A percentile compares a stretch with the other conserved stretches of the same genome.
These are phyloP conservation scores for Halcyon malimbica DNA, from an alignment of 2,113 vertebrate species.

Conservation along the genomic window DNA sequence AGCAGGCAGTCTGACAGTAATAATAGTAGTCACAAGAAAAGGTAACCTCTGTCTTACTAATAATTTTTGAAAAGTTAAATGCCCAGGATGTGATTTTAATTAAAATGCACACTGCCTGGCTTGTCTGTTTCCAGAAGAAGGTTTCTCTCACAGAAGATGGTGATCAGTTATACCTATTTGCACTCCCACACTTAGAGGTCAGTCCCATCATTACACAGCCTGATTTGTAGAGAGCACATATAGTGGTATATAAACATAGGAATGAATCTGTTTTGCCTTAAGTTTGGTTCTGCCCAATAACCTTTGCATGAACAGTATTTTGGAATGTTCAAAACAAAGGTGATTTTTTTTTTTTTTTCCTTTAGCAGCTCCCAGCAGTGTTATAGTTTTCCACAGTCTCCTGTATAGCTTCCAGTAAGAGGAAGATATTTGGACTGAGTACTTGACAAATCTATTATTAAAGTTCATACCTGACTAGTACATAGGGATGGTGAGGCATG, in stretches of 20 bases:
- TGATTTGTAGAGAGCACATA: neutral
- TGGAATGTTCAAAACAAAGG: neutral
- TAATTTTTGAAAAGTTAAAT: conserved; percentile 84
- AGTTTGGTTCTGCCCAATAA: neutral
- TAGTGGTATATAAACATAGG: neutral
- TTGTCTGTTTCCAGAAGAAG: conserved; percentile 60
- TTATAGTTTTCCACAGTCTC: neutral
- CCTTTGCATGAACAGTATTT: neutral
- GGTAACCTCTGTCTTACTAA: conserved; percentile 77
- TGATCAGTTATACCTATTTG: conserved; percentile 19
- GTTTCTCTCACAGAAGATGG: conserved; percentile 20
- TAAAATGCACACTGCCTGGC: conserved; percentile 73
- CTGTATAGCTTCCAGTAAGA: neutral
- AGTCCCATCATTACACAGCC: conserved; percentile 16
- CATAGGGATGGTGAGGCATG: neutral
- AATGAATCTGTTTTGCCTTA: neutral
- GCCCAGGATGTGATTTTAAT: conserved; percentile 80
- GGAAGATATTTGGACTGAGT: neutral
- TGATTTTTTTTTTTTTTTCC: neutral
- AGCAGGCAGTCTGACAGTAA: conserved; percentile 77
- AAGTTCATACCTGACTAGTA: neutral
- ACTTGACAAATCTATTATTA: neutral
- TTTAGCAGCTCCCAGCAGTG: neutral
- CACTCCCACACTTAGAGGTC: neutral
- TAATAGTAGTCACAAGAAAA: conserved; percentile 80